phyloP scores from a whole-genome alignment of 2,113 vertebrate genomes.

The Chaetura pelagica region DNA sequence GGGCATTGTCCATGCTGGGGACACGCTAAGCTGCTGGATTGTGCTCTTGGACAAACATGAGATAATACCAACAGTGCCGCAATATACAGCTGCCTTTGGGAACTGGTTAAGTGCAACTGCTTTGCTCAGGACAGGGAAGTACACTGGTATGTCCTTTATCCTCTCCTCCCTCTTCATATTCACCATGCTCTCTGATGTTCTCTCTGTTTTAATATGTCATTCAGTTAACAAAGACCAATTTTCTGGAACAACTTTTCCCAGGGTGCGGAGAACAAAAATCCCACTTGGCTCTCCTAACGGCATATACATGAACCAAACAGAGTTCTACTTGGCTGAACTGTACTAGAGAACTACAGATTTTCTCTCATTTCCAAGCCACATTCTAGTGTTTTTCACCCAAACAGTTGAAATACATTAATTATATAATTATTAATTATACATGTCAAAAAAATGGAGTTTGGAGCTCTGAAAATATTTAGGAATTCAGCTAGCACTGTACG shows the following conservation, averaged over 20 bases:
- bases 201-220: neutral
- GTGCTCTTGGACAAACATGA: neutral
- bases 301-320: neutral
- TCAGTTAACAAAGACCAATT: neutral
- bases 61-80: neutral
- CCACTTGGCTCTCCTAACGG: neutral
- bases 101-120: neutral
- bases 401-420: neutral
- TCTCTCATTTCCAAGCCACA: neutral
- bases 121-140: neutral
- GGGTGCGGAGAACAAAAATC: neutral
- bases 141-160: neutral
- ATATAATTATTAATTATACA: neutral
- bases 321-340: neutral
- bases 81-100: neutral
- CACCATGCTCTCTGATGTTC: neutral
- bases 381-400: neutral
- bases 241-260: neutral
- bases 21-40: neutral
- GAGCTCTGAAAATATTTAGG: neutral
- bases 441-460: neutral
- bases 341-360: neutral
- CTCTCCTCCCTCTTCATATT: neutral
- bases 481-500: neutral
- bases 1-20: neutral